Evolutionary conservation across 2,113 vertebrate species (phyloP).

Genomic region (Dromas ardeola): DNA sequence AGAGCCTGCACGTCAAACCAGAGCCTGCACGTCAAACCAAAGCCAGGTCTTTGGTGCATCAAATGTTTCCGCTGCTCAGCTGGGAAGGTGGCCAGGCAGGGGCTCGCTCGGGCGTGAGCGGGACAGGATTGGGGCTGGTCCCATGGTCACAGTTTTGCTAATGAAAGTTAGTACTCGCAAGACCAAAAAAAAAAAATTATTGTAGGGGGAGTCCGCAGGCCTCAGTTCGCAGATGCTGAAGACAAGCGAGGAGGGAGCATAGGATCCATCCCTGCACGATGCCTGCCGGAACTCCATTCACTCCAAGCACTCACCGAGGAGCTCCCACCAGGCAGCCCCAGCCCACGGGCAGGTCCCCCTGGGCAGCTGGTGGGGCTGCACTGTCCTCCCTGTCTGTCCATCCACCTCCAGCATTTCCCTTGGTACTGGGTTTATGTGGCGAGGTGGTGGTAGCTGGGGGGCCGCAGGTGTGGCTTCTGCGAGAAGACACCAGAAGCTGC

Average conservation of each 20-base stretch:
- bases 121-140: neutral
- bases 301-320: fast-evolving
- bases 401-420: neutral
- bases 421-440: fast-evolving
- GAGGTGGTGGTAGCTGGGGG: neutral
- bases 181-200: neutral
- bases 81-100: neutral
- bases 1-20: neutral
- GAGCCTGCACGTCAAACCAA: neutral
- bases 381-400: neutral
- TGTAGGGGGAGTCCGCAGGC: neutral
- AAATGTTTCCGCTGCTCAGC: neutral
- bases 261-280: neutral
- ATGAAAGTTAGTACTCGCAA: neutral
- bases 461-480: neutral
- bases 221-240: neutral
- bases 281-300: neutral
- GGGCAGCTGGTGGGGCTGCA: neutral
- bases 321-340: neutral
- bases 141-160: neutral
- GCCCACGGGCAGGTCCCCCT: neutral
- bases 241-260: neutral
- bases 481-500: neutral
- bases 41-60: neutral
- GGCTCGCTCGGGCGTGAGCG: fast-evolving